A percentile compares a stretch with the other conserved stretches of the same genome.
Evolutionary conservation across 2,888 invertebrate species (phyloP).

Genomic region (Zaprionus bogoriensis): DNA sequence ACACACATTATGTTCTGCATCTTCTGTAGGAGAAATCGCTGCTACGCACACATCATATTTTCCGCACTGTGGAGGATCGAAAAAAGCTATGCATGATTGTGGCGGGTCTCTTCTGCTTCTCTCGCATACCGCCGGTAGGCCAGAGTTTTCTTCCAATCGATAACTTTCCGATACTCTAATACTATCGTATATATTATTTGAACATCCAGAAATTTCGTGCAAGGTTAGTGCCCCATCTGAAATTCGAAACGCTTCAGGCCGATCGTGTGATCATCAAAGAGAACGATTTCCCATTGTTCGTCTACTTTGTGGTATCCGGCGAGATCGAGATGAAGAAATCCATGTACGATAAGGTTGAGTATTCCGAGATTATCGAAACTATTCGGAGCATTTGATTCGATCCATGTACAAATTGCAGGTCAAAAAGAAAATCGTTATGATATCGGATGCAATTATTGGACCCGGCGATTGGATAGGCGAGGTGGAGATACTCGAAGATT

Average conservation of each 20-base stretch:
- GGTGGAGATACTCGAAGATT: conserved; percentile 71
- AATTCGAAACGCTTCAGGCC: conserved; percentile 86
- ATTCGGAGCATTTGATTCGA: too few species aligned
- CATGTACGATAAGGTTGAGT: conserved; percentile 77
- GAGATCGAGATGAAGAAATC: conserved; percentile 82
- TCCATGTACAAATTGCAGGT: too few species aligned
- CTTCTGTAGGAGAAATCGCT: conserved; percentile 85
- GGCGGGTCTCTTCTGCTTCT: conserved; percentile 86
- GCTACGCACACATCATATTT: conserved; percentile 84
- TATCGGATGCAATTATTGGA: conserved; percentile 69
- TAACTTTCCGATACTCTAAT: neutral
- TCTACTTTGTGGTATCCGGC: conserved; percentile 88
- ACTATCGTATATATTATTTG: neutral
- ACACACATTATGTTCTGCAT: neutral
- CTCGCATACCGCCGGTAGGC: conserved; percentile 85
- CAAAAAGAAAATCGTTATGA: conserved; percentile 19
- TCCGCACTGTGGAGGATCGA: conserved; percentile 86
- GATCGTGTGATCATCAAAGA: conserved; percentile 87
- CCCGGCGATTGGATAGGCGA: conserved; percentile 79
- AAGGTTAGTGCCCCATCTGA: conserved; percentile 85
- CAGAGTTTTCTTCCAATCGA: neutral
- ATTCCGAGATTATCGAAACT: too few species aligned
- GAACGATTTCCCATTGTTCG: conserved; percentile 85
- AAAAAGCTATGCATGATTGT: conserved; percentile 85
- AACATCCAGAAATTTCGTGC: conserved; percentile 85